Evolutionary conservation across 2,797 vertebrate genomes (phyloP).

Genomic region (Syngnathus rostellatus): DNA sequence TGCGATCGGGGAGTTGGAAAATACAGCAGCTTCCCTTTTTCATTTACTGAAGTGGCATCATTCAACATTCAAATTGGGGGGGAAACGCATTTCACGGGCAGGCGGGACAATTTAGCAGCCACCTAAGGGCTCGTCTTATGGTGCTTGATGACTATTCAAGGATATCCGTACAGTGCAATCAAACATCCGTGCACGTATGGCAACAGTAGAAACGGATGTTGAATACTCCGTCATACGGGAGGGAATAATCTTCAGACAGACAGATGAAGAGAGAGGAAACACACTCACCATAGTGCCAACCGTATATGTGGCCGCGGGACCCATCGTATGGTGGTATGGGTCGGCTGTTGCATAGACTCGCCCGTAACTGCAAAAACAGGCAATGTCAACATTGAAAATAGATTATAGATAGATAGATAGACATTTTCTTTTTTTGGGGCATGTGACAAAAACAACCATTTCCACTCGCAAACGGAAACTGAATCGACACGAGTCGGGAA

Average conservation of each 20-base stretch:
- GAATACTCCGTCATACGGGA: not conserved
- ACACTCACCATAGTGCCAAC: constrained; percentile 89
- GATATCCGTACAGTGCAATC: not conserved
- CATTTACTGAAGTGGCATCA: constrained; percentile 54
- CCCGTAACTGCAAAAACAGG: constrained; percentile 71
- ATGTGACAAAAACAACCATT: too few species aligned
- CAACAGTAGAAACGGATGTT: not conserved
- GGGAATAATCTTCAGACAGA: not conserved
- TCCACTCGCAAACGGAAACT: too few species aligned
- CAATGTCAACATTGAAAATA: not conserved
- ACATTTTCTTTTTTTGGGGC: not conserved
- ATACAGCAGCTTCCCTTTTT: constrained; percentile 47
- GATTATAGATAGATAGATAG: too few species aligned
- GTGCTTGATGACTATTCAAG: constrained; percentile 2
- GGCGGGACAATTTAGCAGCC: constrained; percentile 10
- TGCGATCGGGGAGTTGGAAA: constrained; percentile 44
- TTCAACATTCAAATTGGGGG: constrained; percentile 33
- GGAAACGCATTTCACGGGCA: constrained; percentile 15
- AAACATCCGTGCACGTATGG: not conserved
- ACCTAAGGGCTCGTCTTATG: not conserved
- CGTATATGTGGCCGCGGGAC: constrained; percentile 82
- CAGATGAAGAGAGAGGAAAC: constrained; percentile 8
- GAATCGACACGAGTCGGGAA: too few species aligned
- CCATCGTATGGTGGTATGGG: constrained; percentile 83
- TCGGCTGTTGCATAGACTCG: constrained; percentile 86